A percentile compares a stretch with the other conserved stretches of the same genome.
These are phyloP conservation scores for Apodemia zela DNA, from an alignment of 2,888 invertebrate species.

Conservation along the genomic window DNA sequence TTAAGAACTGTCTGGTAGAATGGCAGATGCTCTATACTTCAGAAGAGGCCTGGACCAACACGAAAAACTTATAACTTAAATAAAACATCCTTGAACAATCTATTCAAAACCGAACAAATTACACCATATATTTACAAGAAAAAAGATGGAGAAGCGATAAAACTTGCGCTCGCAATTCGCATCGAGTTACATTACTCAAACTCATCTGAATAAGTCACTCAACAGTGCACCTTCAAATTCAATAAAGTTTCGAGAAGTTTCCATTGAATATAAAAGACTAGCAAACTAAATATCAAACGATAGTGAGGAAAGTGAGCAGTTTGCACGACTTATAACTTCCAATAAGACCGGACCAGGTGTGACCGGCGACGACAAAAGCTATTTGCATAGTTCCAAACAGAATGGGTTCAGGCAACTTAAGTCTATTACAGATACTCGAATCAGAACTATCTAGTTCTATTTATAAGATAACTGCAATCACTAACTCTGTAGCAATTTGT, in stretches of 20 bases:
- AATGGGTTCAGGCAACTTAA: conserved; percentile 27
- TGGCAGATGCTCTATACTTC: no score
- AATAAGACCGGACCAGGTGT: conserved; percentile 74
- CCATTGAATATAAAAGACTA: conserved; percentile 20
- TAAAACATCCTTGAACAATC: conserved; percentile 2
- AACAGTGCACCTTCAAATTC: conserved; percentile 38
- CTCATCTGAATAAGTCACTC: conserved; percentile 8
- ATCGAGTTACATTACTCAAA: conserved; percentile 7
- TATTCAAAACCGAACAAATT: conserved; percentile 4
- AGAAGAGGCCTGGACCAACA: no score
- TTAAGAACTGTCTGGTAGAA: no score
- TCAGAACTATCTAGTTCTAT: conserved; percentile 26
- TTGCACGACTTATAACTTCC: conserved; percentile 77
- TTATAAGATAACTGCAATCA: conserved; percentile 14
- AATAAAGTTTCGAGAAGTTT: conserved; percentile 41
- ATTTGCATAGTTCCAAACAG: conserved; percentile 58
- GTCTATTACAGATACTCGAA: conserved; percentile 30
- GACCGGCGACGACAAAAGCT: conserved; percentile 59
- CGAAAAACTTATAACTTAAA: neutral
- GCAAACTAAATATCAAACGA: conserved; percentile 34
- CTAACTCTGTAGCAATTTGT: neutral
- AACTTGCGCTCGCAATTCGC: conserved; percentile 7
- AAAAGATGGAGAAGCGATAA: neutral
- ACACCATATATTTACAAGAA: neutral
- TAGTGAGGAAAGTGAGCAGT: conserved; percentile 52